A percentile compares a stretch with the other conserved stretches of the same genome.
Conservation (phyloP, 2,888 invertebrate genomes). For the Cantharis lateralis region DNA sequence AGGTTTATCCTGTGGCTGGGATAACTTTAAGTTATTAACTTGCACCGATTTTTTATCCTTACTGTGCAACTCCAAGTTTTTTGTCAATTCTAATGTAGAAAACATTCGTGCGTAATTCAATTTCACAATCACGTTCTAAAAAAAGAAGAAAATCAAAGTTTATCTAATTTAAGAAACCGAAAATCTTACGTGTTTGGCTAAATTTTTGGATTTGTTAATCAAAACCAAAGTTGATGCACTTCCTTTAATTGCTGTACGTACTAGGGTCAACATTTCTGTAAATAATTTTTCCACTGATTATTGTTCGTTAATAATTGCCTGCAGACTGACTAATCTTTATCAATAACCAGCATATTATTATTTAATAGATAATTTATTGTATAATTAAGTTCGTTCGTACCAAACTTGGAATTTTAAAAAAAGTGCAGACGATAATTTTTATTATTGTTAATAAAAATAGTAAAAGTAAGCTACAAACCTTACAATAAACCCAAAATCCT, state of each 20-base stretch:
- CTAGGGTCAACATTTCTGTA: background rate
- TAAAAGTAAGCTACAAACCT: background rate
- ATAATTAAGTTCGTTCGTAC: background rate
- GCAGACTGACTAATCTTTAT: background rate
- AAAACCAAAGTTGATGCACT: background rate
- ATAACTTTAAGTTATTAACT: constrained; percentile 56
- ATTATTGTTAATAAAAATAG: background rate
- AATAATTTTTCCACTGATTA: background rate
- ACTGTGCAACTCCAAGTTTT: constrained; percentile 50
- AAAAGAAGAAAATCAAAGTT: background rate
- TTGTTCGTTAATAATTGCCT: background rate
- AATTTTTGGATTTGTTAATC: background rate
- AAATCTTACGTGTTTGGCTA: background rate
- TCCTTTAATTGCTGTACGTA: background rate
- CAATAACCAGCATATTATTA: background rate
- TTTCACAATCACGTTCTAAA: background rate
- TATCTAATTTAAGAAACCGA: background rate
- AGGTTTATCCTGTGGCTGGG: constrained; percentile 67
- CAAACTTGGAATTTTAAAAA: background rate
- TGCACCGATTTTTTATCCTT: constrained; percentile 46
- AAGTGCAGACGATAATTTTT: background rate
- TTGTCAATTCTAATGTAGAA: constrained; percentile 49
- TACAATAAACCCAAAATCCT: background rate
- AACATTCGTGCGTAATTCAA: constrained; percentile 18
- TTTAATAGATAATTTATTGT: background rate